phyloP scores from a whole-genome alignment of 2,888 invertebrate genomes.

The Nasonovia ribisnigri region DNA sequence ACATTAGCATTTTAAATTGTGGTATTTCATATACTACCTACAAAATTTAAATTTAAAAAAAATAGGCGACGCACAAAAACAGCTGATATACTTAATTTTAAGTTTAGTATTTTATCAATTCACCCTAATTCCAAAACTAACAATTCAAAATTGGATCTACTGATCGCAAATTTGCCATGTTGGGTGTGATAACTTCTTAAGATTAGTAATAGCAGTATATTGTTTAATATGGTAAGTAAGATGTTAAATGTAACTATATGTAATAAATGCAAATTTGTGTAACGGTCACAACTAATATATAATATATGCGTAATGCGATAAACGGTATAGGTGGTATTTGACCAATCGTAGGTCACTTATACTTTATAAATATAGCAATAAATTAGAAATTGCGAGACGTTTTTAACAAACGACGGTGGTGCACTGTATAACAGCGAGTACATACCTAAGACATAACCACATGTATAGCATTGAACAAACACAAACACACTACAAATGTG shows the following conservation, averaged over 20 bases:
- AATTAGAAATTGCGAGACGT: conserved; percentile 9
- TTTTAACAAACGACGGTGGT: not conserved
- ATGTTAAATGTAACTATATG: not conserved
- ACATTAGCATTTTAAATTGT: not conserved
- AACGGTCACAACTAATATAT: not conserved
- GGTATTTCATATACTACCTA: not conserved
- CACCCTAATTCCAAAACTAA: not conserved
- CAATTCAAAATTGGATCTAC: not conserved
- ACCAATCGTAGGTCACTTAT: not conserved
- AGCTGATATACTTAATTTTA: not conserved
- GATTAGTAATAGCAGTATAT: not conserved
- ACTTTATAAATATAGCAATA: not conserved
- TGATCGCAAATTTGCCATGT: not conserved
- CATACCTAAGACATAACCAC: not conserved
- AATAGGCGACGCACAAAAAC: not conserved
- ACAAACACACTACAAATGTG: not conserved
- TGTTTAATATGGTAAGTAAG: not conserved
- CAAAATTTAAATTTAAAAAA: no score
- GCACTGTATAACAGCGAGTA: not conserved
- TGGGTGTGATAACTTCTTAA: not conserved
- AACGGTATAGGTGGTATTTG: not conserved
- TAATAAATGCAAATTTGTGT: not conserved
- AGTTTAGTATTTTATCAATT: not conserved
- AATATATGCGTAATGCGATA: not conserved
- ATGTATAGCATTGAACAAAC: not conserved